Base-by-base conservation (phyloP, 2,888 invertebrate species). In the Quadroppia sp. region DNA sequence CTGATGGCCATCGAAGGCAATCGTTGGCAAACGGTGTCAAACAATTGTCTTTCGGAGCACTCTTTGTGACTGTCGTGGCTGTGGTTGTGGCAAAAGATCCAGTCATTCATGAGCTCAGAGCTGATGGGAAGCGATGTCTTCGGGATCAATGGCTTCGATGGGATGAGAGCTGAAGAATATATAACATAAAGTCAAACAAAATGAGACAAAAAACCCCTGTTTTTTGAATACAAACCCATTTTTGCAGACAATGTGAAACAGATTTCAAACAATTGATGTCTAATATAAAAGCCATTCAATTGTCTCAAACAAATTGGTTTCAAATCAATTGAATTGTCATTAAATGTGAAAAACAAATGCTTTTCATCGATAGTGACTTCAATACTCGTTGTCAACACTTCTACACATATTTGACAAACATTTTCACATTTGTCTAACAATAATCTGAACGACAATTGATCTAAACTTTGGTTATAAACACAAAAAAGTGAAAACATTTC, bases 31-130 rank as follows among this genome's bases (percentile, higher is more conserved):
- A 36, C 17, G 20, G 30, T 32, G 1, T 61, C 61, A n/a, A 36
- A 32, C 25, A 32, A 17, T n/a, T 7, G 32, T n/a, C 9, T 1
- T 36, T 30, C 36, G 32, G 25, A 4, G 11, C 25, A 53, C 7
- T 61, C 61, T 17, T 30, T 20, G 13, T 2, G 17, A 3, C 17
- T 20, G 7, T 61, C 13, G 32, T 36, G 15, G 2, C 32, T 61
- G 36, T 73, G 73, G 28, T 73, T 73, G 32, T 73, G 73, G 48
- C 73, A 73, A 69, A 73, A 73, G 11, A 73, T 32, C 73, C 73
- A 73, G 17, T 73, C 73, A 25, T 48, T 73, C 13, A 73, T 40
- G 20, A 73, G 56, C 53, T 73, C 73, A 88, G 93, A 93, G 83
- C 94, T 91, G 1, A 32, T n/a, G 2, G 61, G 61, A 61, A 61